Evolutionary conservation across 2,888 invertebrate genomes (phyloP).

Genomic region (Tetragonula carbonaria): DNA sequence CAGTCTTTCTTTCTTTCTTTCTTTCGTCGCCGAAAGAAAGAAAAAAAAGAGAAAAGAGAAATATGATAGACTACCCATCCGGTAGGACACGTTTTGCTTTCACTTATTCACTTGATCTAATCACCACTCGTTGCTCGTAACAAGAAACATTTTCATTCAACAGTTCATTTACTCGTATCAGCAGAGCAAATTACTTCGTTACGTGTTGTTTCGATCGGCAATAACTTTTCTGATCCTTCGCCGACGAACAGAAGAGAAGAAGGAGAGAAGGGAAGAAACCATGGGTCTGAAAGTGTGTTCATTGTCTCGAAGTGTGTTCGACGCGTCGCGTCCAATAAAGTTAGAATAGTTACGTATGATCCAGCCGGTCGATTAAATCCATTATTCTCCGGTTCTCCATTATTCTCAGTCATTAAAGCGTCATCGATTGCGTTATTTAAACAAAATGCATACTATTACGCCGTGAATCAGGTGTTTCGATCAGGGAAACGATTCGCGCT

Average conservation of each 20-base stretch:
- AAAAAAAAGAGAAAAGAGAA: slow-evolving; percentile 4
- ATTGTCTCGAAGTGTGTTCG: slow-evolving; percentile 22
- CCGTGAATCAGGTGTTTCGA: slow-evolving; percentile 12
- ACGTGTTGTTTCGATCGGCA: slow-evolving; percentile 26
- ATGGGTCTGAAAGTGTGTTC: background rate
- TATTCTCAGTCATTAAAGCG: slow-evolving; percentile 31
- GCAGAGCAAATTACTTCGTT: slow-evolving; percentile 22
- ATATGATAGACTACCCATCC: background rate
- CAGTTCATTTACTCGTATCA: slow-evolving; percentile 6
- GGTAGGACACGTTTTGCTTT: slow-evolving; percentile 62
- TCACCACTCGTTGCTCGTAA: background rate
- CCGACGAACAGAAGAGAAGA: background rate
- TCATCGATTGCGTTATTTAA: slow-evolving; percentile 26
- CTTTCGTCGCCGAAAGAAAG: slow-evolving; percentile 8
- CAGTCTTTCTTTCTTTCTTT: slow-evolving; percentile 1
- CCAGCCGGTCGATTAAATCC: slow-evolving; percentile 28
- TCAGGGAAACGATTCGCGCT: slow-evolving; percentile 31
- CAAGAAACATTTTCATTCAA: slow-evolving; percentile 29
- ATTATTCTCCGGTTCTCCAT: slow-evolving; percentile 26
- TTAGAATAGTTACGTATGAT: slow-evolving; percentile 31
- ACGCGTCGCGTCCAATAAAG: slow-evolving; percentile 3
- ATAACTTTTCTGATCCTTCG: slow-evolving; percentile 8
- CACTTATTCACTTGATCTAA: slow-evolving; percentile 37
- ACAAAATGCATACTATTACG: slow-evolving; percentile 25
- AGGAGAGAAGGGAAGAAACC: slow-evolving; percentile 14